These are phyloP conservation scores for Prionace glauca DNA, from an alignment of 2,797 vertebrate genomes.

Conservation along the genomic window DNA sequence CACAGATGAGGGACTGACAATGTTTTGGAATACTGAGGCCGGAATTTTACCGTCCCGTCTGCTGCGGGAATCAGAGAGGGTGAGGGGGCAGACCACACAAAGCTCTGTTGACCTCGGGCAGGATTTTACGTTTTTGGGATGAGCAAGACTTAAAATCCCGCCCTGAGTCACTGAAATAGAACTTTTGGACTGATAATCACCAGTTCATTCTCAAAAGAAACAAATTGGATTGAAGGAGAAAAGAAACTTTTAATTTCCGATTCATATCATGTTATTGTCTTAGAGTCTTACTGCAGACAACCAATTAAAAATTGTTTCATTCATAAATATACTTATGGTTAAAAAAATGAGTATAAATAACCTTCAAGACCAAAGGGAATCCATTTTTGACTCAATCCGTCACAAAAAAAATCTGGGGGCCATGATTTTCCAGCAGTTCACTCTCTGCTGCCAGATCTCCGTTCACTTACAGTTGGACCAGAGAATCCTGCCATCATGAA, in stretches of 20 bases:
- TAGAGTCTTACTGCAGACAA: neutral
- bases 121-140: no score
- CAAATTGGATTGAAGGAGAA: neutral
- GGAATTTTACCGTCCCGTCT: no score
- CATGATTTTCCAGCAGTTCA: no score
- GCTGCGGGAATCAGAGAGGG: no score
- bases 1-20: no score
- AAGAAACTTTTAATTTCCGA: neutral
- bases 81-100: no score
- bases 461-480: no score
- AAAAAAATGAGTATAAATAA: neutral
- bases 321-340: neutral
- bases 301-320: neutral
- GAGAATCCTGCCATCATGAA: no score
- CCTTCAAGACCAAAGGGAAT: neutral
- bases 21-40: neutral
- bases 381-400: neutral
- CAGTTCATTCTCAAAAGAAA: neutral
- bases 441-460: no score
- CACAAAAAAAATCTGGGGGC: neutral
- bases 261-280: neutral
- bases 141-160: no score
- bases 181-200: neutral
- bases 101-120: no score
- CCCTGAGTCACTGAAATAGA: neutral